Conservation (phyloP, 2,888 invertebrate genomes). For the Xestia c-nigrum region DNA sequence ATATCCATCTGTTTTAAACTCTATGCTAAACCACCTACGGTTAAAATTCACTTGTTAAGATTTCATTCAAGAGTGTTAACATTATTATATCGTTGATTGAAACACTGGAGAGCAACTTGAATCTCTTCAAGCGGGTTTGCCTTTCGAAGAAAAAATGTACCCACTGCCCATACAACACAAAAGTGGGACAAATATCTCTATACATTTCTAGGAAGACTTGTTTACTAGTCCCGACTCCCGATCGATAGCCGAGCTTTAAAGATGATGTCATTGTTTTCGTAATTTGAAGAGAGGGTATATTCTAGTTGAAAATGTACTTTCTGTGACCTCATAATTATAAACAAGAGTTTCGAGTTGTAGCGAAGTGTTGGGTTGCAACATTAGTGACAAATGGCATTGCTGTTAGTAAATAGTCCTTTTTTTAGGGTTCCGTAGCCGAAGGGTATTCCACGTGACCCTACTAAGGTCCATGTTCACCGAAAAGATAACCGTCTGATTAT, state of each 20-base stretch:
- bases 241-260: constrained; percentile 49
- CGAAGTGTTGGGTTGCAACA: constrained; percentile 40
- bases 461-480: too few species aligned
- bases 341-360: constrained; percentile 37
- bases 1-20: not conserved
- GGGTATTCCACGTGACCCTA: too few species aligned
- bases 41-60: not conserved
- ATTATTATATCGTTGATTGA: constrained; percentile 8
- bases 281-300: constrained; percentile 39
- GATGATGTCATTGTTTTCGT: constrained; percentile 56
- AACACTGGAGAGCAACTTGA: constrained; percentile 23
- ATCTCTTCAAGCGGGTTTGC: not conserved
- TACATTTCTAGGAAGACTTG: constrained; percentile 31
- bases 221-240: constrained; percentile 36
- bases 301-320: constrained; percentile 14
- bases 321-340: constrained; percentile 25
- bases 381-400: constrained; percentile 36
- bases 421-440: too few species aligned
- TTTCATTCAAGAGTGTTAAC: not conserved
- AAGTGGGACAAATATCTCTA: constrained; percentile 25
- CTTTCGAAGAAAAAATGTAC: constrained; percentile 28
- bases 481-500: too few species aligned
- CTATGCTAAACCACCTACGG: not conserved
- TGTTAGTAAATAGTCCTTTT: constrained; percentile 18
- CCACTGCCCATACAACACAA: not conserved